phyloP scores from a whole-genome alignment of 2,113 vertebrate species.

The Trinectes maculatus region DNA sequence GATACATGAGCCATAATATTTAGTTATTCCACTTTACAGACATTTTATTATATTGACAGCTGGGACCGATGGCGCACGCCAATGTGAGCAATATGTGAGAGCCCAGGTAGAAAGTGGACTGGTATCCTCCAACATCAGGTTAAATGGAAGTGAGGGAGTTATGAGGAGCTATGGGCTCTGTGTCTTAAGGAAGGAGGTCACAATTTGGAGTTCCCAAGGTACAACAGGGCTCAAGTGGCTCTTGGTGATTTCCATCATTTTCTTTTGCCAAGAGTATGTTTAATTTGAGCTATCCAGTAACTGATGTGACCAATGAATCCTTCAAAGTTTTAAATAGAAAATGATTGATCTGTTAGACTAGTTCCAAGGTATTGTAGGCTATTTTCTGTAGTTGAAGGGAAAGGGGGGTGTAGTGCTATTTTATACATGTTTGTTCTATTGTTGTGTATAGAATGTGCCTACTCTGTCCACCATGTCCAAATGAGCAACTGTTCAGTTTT shows the following conservation, averaged over 20 bases:
- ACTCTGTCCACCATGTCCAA: slow-evolving; percentile 50
- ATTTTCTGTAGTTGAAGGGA: slow-evolving; percentile 57
- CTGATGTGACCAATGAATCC: slow-evolving; percentile 2
- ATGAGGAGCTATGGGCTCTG: slow-evolving; percentile 3
- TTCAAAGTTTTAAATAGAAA: slow-evolving; percentile 47
- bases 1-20: no score
- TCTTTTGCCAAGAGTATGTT: background rate
- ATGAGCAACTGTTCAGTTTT: slow-evolving; percentile 36
- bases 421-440: slow-evolving; percentile 68
- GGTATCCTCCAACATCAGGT: background rate
- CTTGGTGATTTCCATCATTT: background rate
- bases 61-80: no score
- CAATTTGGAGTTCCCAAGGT: background rate
- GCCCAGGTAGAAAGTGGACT: slow-evolving; percentile 6
- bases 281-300: background rate
- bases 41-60: no score
- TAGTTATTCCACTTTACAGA: no score
- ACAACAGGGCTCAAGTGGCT: background rate
- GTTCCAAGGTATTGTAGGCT: slow-evolving; percentile 41
- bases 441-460: slow-evolving; percentile 75
- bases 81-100: background rate
- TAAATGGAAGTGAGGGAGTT: background rate
- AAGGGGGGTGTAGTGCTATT: slow-evolving; percentile 50
- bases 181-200: slow-evolving; percentile 14
- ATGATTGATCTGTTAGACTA: slow-evolving; percentile 61